Percentiles rank a stretch among this genome's conserved stretches.
These are phyloP conservation scores for Zosterops borbonicus DNA, from an alignment of 2,113 vertebrate species.

Conservation along the genomic window DNA sequence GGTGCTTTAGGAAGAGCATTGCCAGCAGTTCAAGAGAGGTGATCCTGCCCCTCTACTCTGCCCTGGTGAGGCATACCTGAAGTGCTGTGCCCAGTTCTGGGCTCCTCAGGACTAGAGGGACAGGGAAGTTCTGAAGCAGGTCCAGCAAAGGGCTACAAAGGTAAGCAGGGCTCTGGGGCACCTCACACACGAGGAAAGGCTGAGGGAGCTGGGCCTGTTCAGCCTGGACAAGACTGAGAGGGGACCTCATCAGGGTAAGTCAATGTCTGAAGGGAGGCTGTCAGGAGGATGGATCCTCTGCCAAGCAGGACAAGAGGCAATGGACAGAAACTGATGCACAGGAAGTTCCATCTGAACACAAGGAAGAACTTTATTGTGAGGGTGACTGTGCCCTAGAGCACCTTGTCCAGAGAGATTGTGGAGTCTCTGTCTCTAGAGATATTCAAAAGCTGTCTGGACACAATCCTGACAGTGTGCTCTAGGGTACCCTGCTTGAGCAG, in stretches of 20 bases:
- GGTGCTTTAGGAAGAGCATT: neutral
- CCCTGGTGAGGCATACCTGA: neutral
- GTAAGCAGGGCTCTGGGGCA: neutral
- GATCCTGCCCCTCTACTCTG: neutral
- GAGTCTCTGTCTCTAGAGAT: neutral
- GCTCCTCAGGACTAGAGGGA: neutral
- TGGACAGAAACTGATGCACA: neutral
- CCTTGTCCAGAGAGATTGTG: neutral
- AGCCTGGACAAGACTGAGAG: neutral
- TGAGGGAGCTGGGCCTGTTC: neutral
- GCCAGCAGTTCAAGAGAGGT: neutral
- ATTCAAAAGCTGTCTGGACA: neutral
- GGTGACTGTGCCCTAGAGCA: neutral
- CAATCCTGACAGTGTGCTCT: too few relatives aligned
- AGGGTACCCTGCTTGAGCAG: neutral
- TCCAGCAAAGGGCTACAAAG: neutral
- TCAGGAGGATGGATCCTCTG: neutral
- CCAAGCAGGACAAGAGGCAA: neutral
- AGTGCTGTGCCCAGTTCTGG: neutral
- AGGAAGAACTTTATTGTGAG: neutral
- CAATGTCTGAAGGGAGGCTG: neutral
- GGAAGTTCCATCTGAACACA: neutral
- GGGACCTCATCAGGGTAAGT: rapidly evolving
- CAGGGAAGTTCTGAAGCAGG: neutral
- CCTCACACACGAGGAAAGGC: neutral